Conservation (phyloP, 2,888 invertebrate genomes). For the Hydrotaea diabolus region DNA sequence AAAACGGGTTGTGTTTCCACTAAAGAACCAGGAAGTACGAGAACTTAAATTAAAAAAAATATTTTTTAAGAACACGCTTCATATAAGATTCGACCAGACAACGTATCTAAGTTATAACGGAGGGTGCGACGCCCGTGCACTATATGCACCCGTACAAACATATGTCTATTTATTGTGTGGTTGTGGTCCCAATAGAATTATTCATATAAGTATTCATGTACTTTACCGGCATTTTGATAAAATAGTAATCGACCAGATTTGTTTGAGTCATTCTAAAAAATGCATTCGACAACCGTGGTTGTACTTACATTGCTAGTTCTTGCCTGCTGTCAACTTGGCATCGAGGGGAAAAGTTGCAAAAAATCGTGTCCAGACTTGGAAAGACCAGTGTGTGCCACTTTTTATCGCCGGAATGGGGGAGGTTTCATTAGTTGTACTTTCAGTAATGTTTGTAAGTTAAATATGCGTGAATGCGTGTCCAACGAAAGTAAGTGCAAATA, state of each 20-base stretch:
- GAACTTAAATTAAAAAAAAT: too few species aligned
- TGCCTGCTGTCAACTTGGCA: neutral
- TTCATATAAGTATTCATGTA: neutral
- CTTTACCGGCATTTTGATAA: neutral
- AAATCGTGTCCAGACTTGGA: neutral
- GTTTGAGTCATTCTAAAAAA: neutral
- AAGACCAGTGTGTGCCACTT: slow-evolving; percentile 10
- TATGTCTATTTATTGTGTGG: neutral
- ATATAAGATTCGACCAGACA: too few species aligned
- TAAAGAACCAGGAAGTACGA: too few species aligned
- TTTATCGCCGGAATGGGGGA: neutral
- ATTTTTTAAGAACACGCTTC: too few species aligned
- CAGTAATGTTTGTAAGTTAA: neutral
- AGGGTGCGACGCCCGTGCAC: too few species aligned
- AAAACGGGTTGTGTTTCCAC: too few species aligned
- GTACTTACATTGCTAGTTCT: neutral
- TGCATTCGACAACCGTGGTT: neutral
- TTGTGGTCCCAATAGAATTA: neutral
- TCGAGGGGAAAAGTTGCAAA: neutral
- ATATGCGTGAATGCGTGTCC: neutral
- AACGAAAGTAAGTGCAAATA: slow-evolving; percentile 7
- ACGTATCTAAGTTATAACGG: too few species aligned
- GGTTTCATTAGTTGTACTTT: slow-evolving; percentile 17
- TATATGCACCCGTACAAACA: too few species aligned
- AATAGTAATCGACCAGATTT: neutral